Evolutionary conservation across 2,888 invertebrate species (phyloP).

Genomic region (Platycheirus albimanus): DNA sequence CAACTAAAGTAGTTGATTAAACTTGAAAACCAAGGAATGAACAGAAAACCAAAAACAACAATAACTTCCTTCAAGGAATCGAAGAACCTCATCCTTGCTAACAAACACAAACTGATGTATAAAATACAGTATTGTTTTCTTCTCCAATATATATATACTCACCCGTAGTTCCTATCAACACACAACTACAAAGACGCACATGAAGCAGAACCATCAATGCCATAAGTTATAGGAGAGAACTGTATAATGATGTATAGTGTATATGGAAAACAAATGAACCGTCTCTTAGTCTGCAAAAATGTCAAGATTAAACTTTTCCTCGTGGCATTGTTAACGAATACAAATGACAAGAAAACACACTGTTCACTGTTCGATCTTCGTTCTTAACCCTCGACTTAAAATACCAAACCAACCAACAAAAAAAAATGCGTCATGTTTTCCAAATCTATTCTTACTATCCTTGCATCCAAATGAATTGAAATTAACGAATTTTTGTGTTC

Average conservation of each 20-base stretch:
- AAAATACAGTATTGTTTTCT: background rate
- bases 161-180: background rate
- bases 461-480: constrained; percentile 56
- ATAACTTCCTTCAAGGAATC: constrained; percentile 10
- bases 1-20: constrained; percentile 13
- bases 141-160: background rate
- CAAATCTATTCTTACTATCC: constrained; percentile 3
- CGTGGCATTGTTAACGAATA: constrained; percentile 65
- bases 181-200: background rate
- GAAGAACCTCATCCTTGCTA: background rate
- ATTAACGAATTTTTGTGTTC: constrained; percentile 54
- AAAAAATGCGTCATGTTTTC: constrained; percentile 29
- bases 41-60: too few relatives aligned
- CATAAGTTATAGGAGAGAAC: constrained; percentile 20
- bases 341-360: constrained; percentile 51
- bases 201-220: constrained; percentile 21
- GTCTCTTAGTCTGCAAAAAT: constrained; percentile 65
- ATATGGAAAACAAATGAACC: constrained; percentile 62
- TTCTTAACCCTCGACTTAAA: background rate
- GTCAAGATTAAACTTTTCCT: constrained; percentile 63
- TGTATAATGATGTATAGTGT: too few relatives aligned
- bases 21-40: constrained; percentile 27
- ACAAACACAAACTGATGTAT: background rate
- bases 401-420: background rate
- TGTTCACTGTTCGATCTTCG: constrained; percentile 6